Conservation (phyloP, 2,888 invertebrate species). For the Perithous albicinctus region DNA sequence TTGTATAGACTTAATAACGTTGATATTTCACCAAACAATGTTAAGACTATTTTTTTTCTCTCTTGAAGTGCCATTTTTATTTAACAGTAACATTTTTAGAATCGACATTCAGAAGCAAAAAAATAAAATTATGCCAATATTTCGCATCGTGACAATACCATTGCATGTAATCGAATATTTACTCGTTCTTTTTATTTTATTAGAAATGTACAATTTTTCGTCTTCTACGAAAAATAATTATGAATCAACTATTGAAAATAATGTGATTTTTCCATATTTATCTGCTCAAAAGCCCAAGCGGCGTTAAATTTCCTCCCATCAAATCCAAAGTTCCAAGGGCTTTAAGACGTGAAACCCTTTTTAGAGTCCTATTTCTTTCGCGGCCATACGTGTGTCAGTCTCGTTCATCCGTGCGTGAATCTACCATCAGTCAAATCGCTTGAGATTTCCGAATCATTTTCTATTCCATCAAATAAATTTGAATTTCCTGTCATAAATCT, state of each 20-base stretch:
- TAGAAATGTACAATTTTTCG: not conserved
- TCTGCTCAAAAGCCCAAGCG: not conserved
- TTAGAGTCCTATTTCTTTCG: not conserved
- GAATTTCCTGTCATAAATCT: constrained; percentile 6
- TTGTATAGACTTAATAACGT: too few relatives aligned
- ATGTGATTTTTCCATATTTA: not conserved
- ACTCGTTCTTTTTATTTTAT: not conserved
- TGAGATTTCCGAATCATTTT: constrained; percentile 22
- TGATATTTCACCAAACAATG: too few relatives aligned
- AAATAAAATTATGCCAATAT: not conserved
- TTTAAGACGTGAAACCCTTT: not conserved
- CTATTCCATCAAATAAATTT: constrained; percentile 25
- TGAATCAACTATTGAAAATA: not conserved
- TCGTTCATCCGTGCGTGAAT: not conserved
- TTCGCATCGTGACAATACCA: not conserved
- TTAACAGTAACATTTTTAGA: too few relatives aligned
- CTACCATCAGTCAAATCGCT: constrained; percentile 24
- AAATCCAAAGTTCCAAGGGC: not conserved
- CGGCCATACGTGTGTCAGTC: not conserved
- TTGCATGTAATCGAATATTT: not conserved
- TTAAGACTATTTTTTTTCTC: too few relatives aligned
- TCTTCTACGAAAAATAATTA: not conserved
- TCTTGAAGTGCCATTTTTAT: too few relatives aligned
- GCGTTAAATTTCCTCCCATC: constrained; percentile 5
- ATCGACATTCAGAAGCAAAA: too few relatives aligned